phyloP scores from a whole-genome alignment of 1,140 invertebrate genomes.

The Idris sp. region DNA sequence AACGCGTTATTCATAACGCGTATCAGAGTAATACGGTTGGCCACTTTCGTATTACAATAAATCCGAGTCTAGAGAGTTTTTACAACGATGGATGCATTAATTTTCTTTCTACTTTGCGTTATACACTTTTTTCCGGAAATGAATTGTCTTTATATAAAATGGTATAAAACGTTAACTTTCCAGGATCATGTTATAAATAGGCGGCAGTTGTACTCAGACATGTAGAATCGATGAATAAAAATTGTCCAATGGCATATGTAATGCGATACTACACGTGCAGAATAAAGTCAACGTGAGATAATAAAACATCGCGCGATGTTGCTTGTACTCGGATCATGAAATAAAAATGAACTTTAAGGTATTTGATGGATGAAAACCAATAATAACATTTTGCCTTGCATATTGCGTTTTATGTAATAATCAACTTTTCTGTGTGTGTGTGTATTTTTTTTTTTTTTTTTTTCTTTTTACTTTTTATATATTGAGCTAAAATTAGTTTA shows the following conservation, averaged over 20 bases:
- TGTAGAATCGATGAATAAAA: slow-evolving; percentile 56
- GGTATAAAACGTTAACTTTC: slow-evolving; percentile 40
- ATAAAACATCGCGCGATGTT: slow-evolving; percentile 26
- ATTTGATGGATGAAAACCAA: slow-evolving; percentile 11
- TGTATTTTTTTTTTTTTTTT: too few species aligned
- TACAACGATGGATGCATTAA: slow-evolving; percentile 31
- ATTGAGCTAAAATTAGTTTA: too few species aligned
- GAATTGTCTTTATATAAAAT: slow-evolving; percentile 53
- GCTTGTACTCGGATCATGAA: slow-evolving; percentile 7
- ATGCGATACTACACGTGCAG: slow-evolving; percentile 36
- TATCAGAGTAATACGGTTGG: slow-evolving; percentile 42
- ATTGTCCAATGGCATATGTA: slow-evolving; percentile 39
- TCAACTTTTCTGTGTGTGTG: too few species aligned
- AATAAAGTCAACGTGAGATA: slow-evolving; percentile 44
- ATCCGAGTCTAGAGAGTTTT: slow-evolving; percentile 36
- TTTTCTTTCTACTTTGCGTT: slow-evolving; percentile 45
- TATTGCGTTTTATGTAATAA: too few species aligned
- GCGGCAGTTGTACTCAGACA: slow-evolving; percentile 33
- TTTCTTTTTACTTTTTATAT: too few species aligned
- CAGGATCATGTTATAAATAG: slow-evolving; percentile 33
- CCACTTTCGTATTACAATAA: slow-evolving; percentile 39
- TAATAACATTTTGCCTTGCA: too few species aligned
- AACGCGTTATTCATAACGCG: slow-evolving; percentile 55
- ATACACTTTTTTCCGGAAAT: slow-evolving; percentile 11
- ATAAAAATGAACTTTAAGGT: slow-evolving; percentile 16